A percentile compares a stretch with the other conserved stretches of the same genome.
Conservation (phyloP, 2,113 vertebrate genomes). For the Caretta caretta region DNA sequence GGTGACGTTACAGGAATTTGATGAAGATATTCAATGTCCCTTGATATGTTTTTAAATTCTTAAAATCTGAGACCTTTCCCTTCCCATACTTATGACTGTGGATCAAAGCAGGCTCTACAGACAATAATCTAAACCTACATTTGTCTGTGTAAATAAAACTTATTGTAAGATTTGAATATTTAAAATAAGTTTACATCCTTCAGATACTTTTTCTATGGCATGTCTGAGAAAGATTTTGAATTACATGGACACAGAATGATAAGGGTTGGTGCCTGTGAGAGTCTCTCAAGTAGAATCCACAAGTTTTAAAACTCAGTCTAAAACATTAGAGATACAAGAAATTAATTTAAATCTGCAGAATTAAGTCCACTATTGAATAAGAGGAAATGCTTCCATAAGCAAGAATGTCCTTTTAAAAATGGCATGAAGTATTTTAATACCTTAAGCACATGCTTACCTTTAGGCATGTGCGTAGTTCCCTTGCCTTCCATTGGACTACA, state of each 20-base stretch:
- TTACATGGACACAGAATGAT: background rate
- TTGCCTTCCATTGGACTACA: background rate
- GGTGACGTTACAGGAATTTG: conserved; percentile 28
- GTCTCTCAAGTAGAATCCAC: background rate
- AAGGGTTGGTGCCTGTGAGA: background rate
- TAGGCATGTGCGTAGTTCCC: background rate
- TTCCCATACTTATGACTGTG: background rate
- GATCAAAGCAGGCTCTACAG: conserved; percentile 17
- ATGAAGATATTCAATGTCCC: conserved; percentile 40
- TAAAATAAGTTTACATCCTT: background rate
- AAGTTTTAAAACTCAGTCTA: background rate
- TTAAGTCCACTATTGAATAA: background rate
- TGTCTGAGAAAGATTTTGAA: background rate
- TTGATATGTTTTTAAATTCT: conserved; percentile 9
- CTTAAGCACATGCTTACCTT: background rate
- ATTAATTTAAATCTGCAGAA: background rate
- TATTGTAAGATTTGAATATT: background rate
- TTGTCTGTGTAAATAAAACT: background rate
- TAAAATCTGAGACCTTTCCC: conserved; percentile 28
- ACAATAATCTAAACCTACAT: background rate
- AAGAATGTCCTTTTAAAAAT: background rate
- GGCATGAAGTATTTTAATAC: background rate
- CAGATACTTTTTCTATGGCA: conserved; percentile 2
- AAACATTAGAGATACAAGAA: background rate
- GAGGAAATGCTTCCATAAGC: background rate